phyloP scores from a whole-genome alignment of 2,113 vertebrate species.

The Cairina moschata region DNA sequence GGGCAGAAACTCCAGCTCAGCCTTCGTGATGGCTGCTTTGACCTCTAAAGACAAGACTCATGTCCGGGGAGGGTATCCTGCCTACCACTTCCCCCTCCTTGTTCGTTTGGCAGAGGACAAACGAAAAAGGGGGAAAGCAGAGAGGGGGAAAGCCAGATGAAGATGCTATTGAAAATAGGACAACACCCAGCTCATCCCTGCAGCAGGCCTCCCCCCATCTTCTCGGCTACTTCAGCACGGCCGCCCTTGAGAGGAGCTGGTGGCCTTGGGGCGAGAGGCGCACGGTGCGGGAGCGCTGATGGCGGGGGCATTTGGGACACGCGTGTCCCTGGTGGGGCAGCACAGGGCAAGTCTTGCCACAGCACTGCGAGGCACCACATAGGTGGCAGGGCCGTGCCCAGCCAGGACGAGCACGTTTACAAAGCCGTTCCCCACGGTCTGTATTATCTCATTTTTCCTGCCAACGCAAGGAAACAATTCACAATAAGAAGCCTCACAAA shows the following conservation, averaged over 20 bases:
- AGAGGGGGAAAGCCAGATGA: not conserved
- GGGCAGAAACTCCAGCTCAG: not conserved
- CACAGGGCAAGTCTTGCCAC: not conserved
- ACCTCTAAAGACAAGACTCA: not conserved
- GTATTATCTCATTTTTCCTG: not conserved
- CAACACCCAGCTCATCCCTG: not conserved
- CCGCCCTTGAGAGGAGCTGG: not conserved
- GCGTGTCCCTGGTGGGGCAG: not conserved
- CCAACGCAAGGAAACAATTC: conserved; percentile 42
- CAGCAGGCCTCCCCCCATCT: not conserved
- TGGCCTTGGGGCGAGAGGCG: not conserved
- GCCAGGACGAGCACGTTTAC: conserved; percentile 26
- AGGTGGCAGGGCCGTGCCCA: not conserved
- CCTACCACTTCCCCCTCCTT: fast-evolving
- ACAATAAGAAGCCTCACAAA: not conserved
- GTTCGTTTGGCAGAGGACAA: not conserved
- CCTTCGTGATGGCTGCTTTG: fast-evolving
- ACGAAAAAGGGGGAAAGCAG: not conserved
- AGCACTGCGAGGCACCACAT: not conserved
- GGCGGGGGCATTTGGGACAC: not conserved
- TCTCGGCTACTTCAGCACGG: not conserved
- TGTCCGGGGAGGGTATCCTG: fast-evolving
- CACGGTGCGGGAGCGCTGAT: not conserved
- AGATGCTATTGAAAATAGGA: not conserved
- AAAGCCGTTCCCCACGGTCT: conserved; percentile 31